These are phyloP conservation scores for Aegithalos caudatus DNA, from an alignment of 2,113 vertebrate genomes.

Conservation along the genomic window DNA sequence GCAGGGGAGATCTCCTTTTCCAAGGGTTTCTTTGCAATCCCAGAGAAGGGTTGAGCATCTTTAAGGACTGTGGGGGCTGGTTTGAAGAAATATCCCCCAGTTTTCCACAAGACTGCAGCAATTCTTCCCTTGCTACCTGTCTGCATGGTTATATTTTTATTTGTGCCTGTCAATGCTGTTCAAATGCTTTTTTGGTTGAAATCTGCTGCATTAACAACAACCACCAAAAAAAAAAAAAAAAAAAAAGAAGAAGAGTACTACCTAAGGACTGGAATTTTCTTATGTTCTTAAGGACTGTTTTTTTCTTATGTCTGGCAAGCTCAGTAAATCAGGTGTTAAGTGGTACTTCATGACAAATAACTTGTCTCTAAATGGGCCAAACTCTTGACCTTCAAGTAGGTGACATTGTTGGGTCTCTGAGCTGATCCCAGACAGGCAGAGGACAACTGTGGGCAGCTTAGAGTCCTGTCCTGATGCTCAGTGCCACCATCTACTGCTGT, in stretches of 20 bases:
- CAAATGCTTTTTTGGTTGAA: background rate
- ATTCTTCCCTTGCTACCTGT: background rate
- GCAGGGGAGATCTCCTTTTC: background rate
- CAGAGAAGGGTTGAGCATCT: background rate
- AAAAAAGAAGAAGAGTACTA: background rate
- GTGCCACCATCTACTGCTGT: background rate
- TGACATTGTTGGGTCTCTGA: background rate
- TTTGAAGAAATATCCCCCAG: background rate
- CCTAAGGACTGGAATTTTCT: background rate
- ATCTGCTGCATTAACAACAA: background rate
- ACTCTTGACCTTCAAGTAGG: background rate
- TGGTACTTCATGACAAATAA: background rate
- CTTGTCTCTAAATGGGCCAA: background rate
- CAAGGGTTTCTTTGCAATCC: background rate
- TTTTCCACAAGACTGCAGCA: background rate
- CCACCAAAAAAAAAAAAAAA: background rate
- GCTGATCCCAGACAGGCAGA: background rate
- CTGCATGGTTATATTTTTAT: background rate
- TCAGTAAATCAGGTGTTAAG: background rate
- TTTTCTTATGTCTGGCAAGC: background rate
- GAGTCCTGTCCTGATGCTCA: background rate
- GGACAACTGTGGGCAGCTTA: background rate
- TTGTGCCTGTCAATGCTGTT: background rate
- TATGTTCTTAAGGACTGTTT: no score
- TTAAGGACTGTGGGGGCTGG: background rate